These are phyloP conservation scores for Synergus gifuensis DNA, from an alignment of 2,888 invertebrate species.

Conservation along the genomic window DNA sequence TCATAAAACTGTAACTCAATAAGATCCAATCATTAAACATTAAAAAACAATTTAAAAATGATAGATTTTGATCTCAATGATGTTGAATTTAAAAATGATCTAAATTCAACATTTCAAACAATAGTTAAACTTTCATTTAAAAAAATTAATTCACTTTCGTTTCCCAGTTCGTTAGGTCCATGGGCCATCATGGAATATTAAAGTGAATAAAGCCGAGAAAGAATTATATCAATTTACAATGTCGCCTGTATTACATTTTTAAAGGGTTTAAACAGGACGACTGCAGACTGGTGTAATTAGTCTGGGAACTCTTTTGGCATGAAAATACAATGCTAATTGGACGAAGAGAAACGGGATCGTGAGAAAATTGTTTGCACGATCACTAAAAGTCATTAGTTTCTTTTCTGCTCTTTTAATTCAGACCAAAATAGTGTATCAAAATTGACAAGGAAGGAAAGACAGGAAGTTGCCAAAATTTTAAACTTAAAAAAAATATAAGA, in stretches of 20 bases:
- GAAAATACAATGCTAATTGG: constrained; percentile 33
- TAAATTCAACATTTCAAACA: too few species aligned
- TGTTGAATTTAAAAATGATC: too few species aligned
- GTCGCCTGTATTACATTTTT: neutral
- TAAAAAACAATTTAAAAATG: too few species aligned
- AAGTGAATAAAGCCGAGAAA: neutral
- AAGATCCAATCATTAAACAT: too few species aligned
- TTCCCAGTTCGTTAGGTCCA: neutral
- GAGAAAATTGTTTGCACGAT: constrained; percentile 20
- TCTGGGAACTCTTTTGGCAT: constrained; percentile 29
- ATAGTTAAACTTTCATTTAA: neutral
- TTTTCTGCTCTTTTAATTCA: neutral
- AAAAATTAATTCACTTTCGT: neutral
- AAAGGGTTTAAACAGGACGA: neutral
- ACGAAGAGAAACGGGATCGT: constrained; percentile 29
- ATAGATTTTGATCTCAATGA: too few species aligned
- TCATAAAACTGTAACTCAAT: too few species aligned
- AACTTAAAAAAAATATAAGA: neutral
- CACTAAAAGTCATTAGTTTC: neutral
- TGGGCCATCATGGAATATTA: neutral
- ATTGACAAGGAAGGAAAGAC: neutral
- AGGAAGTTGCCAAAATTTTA: neutral
- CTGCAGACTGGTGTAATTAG: constrained; percentile 18
- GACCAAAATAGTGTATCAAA: neutral
- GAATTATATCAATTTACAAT: neutral